Evolutionary conservation across 2,888 invertebrate species (phyloP).

Genomic region (Nycteola revayana): DNA sequence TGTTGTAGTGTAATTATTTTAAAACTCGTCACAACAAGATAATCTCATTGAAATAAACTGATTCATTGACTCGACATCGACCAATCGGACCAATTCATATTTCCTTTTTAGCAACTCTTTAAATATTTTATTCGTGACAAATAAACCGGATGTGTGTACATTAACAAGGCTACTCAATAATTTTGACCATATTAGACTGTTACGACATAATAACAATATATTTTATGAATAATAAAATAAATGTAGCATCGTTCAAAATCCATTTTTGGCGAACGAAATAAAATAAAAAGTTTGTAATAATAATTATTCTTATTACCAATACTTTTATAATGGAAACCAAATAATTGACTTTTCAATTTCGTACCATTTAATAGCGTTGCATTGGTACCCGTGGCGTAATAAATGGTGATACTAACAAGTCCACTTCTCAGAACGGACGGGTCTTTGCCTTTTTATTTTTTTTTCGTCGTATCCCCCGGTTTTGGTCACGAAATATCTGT

Average conservation of each 20-base stretch:
- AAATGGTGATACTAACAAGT: slow-evolving; percentile 74
- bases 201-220: slow-evolving; percentile 21
- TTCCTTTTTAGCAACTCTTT: slow-evolving; percentile 12
- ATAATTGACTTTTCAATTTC: slow-evolving; percentile 53
- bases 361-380: slow-evolving; percentile 39
- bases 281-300: no score
- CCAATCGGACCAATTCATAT: slow-evolving; percentile 18
- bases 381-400: slow-evolving; percentile 65
- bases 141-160: slow-evolving; percentile 20
- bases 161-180: slow-evolving; percentile 11
- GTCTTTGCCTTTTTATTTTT: slow-evolving; percentile 41
- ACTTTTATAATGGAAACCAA: no score
- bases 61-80: slow-evolving; percentile 26
- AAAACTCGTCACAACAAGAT: slow-evolving; percentile 18
- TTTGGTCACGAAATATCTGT: slow-evolving; percentile 65
- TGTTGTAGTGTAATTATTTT: slow-evolving; percentile 20
- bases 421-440: slow-evolving; percentile 65
- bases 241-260: slow-evolving; percentile 13
- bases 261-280: slow-evolving; percentile 17
- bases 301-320: no score
- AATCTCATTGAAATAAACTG: slow-evolving; percentile 19
- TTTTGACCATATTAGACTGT: slow-evolving; percentile 16
- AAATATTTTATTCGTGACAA: slow-evolving; percentile 15
- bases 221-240: slow-evolving; percentile 25
- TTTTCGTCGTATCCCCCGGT: slow-evolving; percentile 44